Evolutionary conservation across 2,888 invertebrate genomes (phyloP).

Genomic region (Himalopsyche anomala): DNA sequence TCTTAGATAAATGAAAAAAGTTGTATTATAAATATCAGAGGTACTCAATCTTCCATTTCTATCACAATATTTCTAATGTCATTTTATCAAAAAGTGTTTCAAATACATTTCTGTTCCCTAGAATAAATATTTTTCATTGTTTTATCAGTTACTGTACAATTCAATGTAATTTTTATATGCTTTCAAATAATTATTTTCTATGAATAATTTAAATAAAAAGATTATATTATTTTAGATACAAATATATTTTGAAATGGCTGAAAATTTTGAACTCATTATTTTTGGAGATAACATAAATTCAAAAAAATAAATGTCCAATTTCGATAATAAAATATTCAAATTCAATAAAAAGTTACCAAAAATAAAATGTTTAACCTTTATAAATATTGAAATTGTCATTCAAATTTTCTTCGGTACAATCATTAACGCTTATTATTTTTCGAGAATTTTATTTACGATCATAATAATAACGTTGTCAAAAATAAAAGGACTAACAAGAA

Average conservation of each 20-base stretch:
- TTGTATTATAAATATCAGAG: too few relatives aligned
- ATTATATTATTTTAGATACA: too few relatives aligned
- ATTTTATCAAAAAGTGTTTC: too few relatives aligned
- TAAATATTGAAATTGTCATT: not conserved
- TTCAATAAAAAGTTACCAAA: not conserved
- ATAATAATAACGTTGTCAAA: conserved; percentile 31
- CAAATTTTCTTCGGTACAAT: conserved; percentile 15
- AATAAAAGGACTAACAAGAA: conserved; percentile 38
- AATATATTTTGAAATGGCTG: not conserved
- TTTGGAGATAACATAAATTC: too few relatives aligned
- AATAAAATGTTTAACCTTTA: not conserved
- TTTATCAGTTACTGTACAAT: too few relatives aligned
- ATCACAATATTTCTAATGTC: too few relatives aligned
- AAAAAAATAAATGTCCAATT: not conserved
- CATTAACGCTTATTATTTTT: conserved; percentile 17
- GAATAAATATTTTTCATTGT: too few relatives aligned
- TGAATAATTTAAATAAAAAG: not conserved
- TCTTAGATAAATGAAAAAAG: not conserved
- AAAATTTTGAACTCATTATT: not conserved
- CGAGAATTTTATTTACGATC: conserved; percentile 10
- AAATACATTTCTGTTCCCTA: too few relatives aligned
- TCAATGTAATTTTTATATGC: too few relatives aligned
- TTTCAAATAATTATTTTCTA: not conserved
- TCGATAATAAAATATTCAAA: not conserved
- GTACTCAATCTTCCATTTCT: too few relatives aligned